Evolutionary conservation across 2,797 vertebrate genomes (phyloP).

Genomic region (Petrocephalus schoutedeni): DNA sequence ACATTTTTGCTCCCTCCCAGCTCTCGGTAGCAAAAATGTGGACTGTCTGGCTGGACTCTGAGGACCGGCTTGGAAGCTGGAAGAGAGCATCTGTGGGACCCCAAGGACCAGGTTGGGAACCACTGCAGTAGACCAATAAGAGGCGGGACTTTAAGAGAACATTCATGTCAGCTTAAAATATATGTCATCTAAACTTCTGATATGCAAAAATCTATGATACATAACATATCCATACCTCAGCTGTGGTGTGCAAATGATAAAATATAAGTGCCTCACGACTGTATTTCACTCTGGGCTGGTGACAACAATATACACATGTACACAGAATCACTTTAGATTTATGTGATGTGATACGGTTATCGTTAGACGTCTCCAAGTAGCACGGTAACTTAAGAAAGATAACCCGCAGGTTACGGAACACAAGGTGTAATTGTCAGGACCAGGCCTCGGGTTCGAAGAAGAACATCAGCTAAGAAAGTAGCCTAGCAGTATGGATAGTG

Average conservation of each 20-base stretch:
- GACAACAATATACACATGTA: neutral
- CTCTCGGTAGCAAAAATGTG: neutral
- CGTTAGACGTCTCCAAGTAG: neutral
- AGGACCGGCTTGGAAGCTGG: neutral
- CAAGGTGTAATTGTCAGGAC: neutral
- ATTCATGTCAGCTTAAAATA: neutral
- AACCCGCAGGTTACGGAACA: neutral
- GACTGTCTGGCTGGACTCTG: neutral
- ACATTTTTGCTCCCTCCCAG: neutral
- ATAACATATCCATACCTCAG: neutral
- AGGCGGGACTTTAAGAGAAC: neutral
- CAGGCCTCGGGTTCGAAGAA: neutral
- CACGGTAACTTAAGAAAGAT: neutral
- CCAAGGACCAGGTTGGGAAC: neutral
- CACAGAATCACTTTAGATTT: neutral
- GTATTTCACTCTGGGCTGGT: slow-evolving; percentile 5
- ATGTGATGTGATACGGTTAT: neutral
- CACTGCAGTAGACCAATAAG: neutral
- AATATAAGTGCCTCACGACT: neutral
- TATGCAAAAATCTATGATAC: neutral
- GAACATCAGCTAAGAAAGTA: neutral
- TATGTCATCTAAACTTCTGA: neutral
- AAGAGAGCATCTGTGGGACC: neutral
- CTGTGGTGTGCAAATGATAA: neutral
- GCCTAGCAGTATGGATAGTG: neutral